A percentile compares a stretch with the other conserved stretches of the same genome.
phyloP scores from a whole-genome alignment of 2,113 vertebrate genomes.

The Larimichthys polyactis region DNA sequence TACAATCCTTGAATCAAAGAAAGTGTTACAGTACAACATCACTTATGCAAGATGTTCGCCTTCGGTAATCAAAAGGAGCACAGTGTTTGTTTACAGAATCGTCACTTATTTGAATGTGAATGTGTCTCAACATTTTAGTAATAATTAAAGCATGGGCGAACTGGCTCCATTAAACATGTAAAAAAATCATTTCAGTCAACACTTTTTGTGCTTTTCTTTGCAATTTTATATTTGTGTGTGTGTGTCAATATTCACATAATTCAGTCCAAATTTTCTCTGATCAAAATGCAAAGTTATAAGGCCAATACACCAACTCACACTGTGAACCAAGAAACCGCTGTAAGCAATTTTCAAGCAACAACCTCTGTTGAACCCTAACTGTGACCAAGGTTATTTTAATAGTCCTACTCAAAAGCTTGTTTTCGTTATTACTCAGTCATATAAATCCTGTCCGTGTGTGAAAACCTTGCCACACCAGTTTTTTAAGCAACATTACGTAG shows the following conservation, averaged over 20 bases:
- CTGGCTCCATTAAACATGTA: not conserved
- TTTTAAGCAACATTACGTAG: not conserved
- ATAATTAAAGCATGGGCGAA: not conserved
- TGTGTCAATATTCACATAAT: not conserved
- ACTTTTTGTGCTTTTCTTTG: not conserved
- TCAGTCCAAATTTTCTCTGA: not conserved
- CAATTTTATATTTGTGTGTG: not conserved
- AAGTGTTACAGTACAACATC: not conserved
- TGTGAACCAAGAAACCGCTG: constrained; percentile 1
- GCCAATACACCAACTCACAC: not conserved
- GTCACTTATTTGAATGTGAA: not conserved
- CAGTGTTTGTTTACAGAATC: not conserved
- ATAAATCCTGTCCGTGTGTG: not conserved
- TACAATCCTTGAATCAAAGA: not conserved
- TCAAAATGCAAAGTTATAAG: not conserved
- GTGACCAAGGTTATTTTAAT: no score
- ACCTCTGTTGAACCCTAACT: not conserved
- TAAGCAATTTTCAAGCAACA: constrained; percentile 12
- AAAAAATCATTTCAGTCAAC: not conserved
- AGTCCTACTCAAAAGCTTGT: not conserved
- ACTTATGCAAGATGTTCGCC: not conserved
- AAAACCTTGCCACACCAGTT: not conserved
- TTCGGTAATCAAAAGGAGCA: not conserved
- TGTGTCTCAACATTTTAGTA: not conserved
- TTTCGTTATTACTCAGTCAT: not conserved